A percentile compares a stretch with the other conserved stretches of the same genome.
Evolutionary conservation across 2,797 vertebrate species (phyloP).

Genomic region (Rhinella marina): DNA sequence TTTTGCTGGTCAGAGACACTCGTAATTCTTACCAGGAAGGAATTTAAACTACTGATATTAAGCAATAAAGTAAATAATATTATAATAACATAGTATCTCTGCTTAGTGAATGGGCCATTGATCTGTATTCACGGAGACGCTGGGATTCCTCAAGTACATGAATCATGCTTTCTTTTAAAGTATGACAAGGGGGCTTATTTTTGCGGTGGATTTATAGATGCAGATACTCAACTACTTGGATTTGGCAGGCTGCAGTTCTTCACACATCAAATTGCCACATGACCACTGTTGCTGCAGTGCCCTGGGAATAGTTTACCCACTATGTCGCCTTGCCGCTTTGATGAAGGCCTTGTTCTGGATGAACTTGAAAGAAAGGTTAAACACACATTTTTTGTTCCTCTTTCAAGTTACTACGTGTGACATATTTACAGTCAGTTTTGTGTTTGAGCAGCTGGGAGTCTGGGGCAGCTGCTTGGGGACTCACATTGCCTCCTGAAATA

Average conservation of each 20-base stretch:
- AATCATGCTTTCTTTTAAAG: background rate
- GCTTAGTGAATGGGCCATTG: conserved; percentile 48
- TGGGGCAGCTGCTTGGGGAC: conserved; percentile 47
- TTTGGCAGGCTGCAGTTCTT: conserved; percentile 30
- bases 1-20: conserved; percentile 58
- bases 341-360: conserved; percentile 48
- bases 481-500: conserved; percentile 36
- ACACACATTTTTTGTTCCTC: conserved; percentile 56
- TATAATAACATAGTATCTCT: conserved; percentile 61
- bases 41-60: conserved; percentile 49
- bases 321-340: conserved; percentile 18
- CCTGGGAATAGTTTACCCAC: conserved; percentile 17
- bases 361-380: conserved; percentile 57
- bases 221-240: background rate
- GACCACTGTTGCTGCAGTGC: conserved; percentile 10
- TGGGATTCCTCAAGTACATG: background rate
- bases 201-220: background rate
- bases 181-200: conserved; percentile 23
- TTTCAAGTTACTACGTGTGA: conserved; percentile 51
- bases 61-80: conserved; percentile 62
- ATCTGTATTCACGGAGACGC: conserved; percentile 39
- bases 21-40: conserved; percentile 53
- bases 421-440: conserved; percentile 47
- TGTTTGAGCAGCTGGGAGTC: conserved; percentile 56
- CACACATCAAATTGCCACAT: conserved; percentile 29